Base-by-base conservation (phyloP, 2,797 vertebrate species). In the Acomys russatus region DNA sequence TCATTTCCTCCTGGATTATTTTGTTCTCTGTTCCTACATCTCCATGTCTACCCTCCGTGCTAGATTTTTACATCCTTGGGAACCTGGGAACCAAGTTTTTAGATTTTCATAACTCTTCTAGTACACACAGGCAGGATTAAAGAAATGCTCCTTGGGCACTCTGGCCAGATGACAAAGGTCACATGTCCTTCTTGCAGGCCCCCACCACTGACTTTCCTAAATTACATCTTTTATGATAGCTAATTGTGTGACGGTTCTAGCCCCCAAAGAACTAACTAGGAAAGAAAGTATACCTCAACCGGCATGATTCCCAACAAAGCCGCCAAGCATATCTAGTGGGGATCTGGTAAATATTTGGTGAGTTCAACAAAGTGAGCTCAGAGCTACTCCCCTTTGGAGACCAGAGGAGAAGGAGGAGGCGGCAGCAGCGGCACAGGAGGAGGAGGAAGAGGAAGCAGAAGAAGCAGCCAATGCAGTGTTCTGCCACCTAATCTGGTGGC, bases 301-400 rank as follows among this genome's bases (percentile, higher is more conserved):
- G 73, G 70, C 54, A 71, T 64, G 44, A 90, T 73, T 94, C 93
- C 10, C 90, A 96, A 30, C 35, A 88, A 15, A 93, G 49, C 49
- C 92, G 49, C 49, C 92, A 91, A 95, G 93, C 76, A 88, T 83
- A 92, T 91, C 88, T 49, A 73, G 63, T 49, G 51, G 82, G 88
- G 70, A 92, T 35, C 93, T 33, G 70, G 88, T 83, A 97, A 97
- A 93, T 96, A 96, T 92, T 73, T 96, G 92, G 95, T 91, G 95
- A 96, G 68, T 30, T 92, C 90, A 94, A 97, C 86, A 79, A 90
- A 94, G 77, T 63, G 56, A 97, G 86, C 92, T 96, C 91, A 97
- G 96, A 96, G 94, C 38, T 88, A 33, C 77, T 88, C 20, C 25
- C 87, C 78, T 76, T 10, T 44, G 30, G 88, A 95, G 79, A 77